These are phyloP conservation scores for rat (Rattus norvegicus) DNA, from an alignment of 2,113 vertebrate genomes.

Conservation along the genomic window DNA sequence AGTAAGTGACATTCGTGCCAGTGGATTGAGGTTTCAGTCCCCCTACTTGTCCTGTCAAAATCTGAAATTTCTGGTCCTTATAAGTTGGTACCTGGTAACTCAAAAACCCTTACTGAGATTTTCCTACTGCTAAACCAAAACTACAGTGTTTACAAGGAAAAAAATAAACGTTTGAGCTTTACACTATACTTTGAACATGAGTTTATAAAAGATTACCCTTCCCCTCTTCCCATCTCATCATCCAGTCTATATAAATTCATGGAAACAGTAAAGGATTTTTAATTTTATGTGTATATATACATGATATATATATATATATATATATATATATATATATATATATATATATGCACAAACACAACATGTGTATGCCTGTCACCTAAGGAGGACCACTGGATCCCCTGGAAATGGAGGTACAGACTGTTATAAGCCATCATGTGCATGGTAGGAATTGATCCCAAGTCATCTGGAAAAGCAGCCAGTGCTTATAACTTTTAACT, in stretches of 20 bases:
- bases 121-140: background rate
- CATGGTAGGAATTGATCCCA: background rate
- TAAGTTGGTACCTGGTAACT: background rate
- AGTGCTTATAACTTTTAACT: background rate
- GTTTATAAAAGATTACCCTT: background rate
- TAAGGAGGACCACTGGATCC: background rate
- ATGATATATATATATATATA: background rate
- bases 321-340: background rate
- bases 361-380: background rate
- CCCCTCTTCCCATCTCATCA: background rate
- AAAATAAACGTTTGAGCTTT: background rate
- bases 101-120: background rate
- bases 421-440: background rate
- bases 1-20: background rate
- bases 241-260: background rate
- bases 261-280: background rate
- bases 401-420: background rate
- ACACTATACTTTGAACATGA: background rate
- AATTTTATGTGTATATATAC: background rate
- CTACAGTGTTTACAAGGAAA: background rate
- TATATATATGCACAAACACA: background rate
- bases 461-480: background rate
- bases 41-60: background rate
- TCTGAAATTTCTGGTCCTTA: background rate
- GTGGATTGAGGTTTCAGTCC: background rate